Conservation (phyloP, 2,797 vertebrate species). For the Betta splendens region DNA sequence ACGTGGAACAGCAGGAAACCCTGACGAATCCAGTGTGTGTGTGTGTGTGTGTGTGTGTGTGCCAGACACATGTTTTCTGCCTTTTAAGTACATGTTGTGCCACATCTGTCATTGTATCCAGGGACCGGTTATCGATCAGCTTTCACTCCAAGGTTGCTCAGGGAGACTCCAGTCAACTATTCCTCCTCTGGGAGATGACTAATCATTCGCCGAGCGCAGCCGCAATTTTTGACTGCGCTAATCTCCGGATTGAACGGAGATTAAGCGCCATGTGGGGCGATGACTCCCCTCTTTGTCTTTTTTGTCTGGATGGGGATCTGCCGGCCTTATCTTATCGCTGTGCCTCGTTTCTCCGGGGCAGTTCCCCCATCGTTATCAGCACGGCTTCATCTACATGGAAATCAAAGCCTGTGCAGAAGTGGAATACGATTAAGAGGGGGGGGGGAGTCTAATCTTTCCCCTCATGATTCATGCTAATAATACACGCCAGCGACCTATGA, state of each 20-base stretch:
- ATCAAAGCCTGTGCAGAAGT: conserved; percentile 73
- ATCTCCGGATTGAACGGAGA: conserved; percentile 73
- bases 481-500: conserved; percentile 12
- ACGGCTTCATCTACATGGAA: conserved; percentile 69
- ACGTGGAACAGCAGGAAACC: not conserved
- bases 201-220: conserved; percentile 48
- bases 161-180: conserved; percentile 38
- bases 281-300: conserved; percentile 65
- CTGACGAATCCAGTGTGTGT: not conserved
- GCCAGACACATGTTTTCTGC: conserved; percentile 5
- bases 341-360: conserved; percentile 67
- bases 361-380: conserved; percentile 60
- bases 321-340: conserved; percentile 68
- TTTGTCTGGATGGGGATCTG: conserved; percentile 69
- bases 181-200: conserved; percentile 63
- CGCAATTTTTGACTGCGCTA: conserved; percentile 64
- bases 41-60: too few species aligned
- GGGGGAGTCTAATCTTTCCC: conserved; percentile 30
- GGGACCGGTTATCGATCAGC: conserved; percentile 58
- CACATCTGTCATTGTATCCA: conserved; percentile 32
- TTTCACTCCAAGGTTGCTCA: conserved; percentile 25
- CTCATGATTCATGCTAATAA: conserved; percentile 57
- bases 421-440: conserved; percentile 60
- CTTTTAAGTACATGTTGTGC: conserved; percentile 17
- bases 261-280: conserved; percentile 69